Base-by-base conservation (phyloP, 1,140 invertebrate genomes). In the Cherax quadricarinatus region DNA sequence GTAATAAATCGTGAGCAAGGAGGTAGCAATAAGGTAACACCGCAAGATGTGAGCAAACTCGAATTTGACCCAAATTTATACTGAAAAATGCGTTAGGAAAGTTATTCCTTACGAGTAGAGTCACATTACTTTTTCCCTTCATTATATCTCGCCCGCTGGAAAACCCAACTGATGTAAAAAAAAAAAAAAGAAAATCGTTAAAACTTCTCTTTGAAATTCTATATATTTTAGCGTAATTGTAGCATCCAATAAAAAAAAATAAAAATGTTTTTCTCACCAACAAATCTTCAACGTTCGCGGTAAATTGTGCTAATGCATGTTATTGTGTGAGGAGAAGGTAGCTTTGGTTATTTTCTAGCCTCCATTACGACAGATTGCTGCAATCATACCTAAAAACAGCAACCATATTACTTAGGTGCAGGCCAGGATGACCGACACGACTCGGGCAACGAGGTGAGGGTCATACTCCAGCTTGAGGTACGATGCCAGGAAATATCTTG, bases 311-410 rank as follows among this genome's bases (percentile, higher is more conserved):
- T 18, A 16, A 66, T 18, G 18, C 16, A 18, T 66, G 62, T 18
- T 18, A 66, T 66, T 5, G 18, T 16, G 12, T 0, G 14, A 16
- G 62, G 18, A 66, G 16, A 66, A 66, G 16, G 10, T 16, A 21
- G 18, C 62, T 5, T 18, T 66, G 12, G 62, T 66, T 66, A 66
- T 75, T 75, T 75, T 21, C n/a, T 21, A 7, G 70, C 70, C 12
- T 75, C 70, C 70, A 75, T 75, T 75, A 75, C 70, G 70, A 75
- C n/a, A 75, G 24, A 21, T 75, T 75, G n/a, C 24, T 75, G 21
- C 70, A 21, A 21, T 75, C 70, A 75, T 30, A 30, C n/a, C 24
- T 30, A 75, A 24, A 75, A 75, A 70, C 66, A 30, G 21, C 6
- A 75, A 75, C 30, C n/a, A 75, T 24, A 75, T 75, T 75, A 6